phyloP scores from a whole-genome alignment of 92 coral and sea anemone species.

The Zoanthus sansibaricus region DNA sequence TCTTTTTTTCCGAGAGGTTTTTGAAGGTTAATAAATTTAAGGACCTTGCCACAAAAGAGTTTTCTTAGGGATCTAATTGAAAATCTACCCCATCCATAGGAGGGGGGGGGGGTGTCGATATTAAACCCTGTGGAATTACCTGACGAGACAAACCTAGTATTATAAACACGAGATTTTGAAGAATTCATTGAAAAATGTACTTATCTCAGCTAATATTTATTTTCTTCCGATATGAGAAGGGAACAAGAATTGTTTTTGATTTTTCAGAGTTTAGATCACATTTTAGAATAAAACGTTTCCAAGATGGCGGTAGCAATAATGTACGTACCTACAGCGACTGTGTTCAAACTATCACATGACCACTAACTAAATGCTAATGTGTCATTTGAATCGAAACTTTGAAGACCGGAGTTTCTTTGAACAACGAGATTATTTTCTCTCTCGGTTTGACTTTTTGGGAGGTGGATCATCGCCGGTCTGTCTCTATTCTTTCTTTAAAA shows the following conservation, averaged over 20 bases:
- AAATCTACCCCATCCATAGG: too few relatives aligned
- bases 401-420: constrained; percentile 40
- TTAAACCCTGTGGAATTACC: too few relatives aligned
- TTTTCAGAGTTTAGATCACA: neutral
- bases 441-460: constrained; percentile 23
- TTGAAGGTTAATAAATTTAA: too few relatives aligned
- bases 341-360: neutral
- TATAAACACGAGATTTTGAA: neutral
- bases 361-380: neutral
- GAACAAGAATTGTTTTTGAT: neutral
- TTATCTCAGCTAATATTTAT: neutral
- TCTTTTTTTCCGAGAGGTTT: too few relatives aligned
- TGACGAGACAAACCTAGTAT: too few relatives aligned
- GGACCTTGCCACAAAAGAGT: too few relatives aligned
- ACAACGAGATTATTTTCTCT: constrained; percentile 43
- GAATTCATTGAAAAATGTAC: neutral
- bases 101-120: too few relatives aligned
- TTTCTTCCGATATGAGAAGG: neutral
- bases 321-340: neutral
- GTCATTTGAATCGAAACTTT: constrained; percentile 12
- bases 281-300: neutral
- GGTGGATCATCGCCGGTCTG: constrained; percentile 55
- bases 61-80: too few relatives aligned
- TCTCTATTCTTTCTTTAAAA: constrained; percentile 19
- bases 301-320: neutral